Evolutionary conservation across 2,888 invertebrate species (phyloP), one percentile per base, ranked within the genome.

Genomic region (Lasioglossum villosulum): DNA sequence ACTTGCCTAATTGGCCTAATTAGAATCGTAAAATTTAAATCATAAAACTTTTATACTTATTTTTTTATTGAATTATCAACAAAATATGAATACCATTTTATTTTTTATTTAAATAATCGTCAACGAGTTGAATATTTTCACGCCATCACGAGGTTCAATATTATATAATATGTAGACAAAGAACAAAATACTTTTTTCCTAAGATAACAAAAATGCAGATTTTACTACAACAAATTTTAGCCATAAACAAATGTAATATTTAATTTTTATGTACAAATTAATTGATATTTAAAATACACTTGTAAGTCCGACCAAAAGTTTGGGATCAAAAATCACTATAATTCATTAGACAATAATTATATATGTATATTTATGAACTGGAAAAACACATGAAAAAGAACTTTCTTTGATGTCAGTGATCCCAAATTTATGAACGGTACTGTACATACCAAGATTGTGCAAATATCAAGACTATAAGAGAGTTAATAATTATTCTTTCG

Each of bases 301-400:
- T 30, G 6, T 63, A 63, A 63, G 63, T 30, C 63, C 63, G 63
- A 63, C 30, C 63, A 63, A 27, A 63, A 63, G 19, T 63, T 63
- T 63, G 63, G 34, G 63, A 63, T 63, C 63, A 63, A 63, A 34
- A 63, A 63, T 63, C 16, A 63, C 23, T 68, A 68, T 23, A 68
- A 68, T 23, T 74, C 52, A 37, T 37, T 37, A 37, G 68, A 68
- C 68, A 68, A 68, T 68, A 68, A 68, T 23, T 68, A 68, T 68
- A 68, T 68, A 68, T 37, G 37, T 68, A 68, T 37, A 68, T 68
- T 68, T 68, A 37, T 68, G 12, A 68, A 68, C 16, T 23, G 19
- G 10, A 34, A 34, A 27, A 66, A 37, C 1, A 23, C 19, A 68
- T 68, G 19, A 68, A 12, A 37, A 68, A 37, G 14, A 34, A 37